Evolutionary conservation across 2,113 vertebrate genomes (phyloP).

Genomic region (Hystrix cristata): DNA sequence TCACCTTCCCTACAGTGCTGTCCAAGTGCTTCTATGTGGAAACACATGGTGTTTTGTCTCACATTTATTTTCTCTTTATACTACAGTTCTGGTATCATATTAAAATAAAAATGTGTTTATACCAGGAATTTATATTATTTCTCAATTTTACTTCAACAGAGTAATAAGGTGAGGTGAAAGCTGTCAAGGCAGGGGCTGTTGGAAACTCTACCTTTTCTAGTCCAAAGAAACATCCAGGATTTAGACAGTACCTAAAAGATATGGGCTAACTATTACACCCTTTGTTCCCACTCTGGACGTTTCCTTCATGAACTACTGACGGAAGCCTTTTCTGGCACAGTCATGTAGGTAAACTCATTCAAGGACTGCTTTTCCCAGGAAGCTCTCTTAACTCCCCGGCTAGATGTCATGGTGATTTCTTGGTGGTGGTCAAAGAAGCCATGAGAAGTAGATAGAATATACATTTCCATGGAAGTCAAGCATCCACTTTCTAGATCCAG

Average conservation of each 20-base stretch:
- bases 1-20: neutral
- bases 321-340: neutral
- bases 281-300: neutral
- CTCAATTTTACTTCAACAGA: neutral
- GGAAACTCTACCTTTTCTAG: neutral
- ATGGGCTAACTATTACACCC: neutral
- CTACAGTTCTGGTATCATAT: neutral
- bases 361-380: neutral
- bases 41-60: neutral
- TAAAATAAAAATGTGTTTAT: constrained; percentile 23
- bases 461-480: neutral
- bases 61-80: neutral
- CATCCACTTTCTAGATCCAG: neutral
- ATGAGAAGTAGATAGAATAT: neutral
- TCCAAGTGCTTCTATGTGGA: neutral
- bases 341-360: neutral
- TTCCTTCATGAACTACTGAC: neutral
- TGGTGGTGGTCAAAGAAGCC: neutral
- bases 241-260: neutral
- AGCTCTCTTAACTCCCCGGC: neutral
- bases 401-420: neutral
- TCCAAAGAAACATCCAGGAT: neutral
- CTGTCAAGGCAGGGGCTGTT: neutral
- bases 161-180: neutral
- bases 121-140: neutral